Conservation (phyloP, 2,113 vertebrate genomes). For the Indicator maculatus region DNA sequence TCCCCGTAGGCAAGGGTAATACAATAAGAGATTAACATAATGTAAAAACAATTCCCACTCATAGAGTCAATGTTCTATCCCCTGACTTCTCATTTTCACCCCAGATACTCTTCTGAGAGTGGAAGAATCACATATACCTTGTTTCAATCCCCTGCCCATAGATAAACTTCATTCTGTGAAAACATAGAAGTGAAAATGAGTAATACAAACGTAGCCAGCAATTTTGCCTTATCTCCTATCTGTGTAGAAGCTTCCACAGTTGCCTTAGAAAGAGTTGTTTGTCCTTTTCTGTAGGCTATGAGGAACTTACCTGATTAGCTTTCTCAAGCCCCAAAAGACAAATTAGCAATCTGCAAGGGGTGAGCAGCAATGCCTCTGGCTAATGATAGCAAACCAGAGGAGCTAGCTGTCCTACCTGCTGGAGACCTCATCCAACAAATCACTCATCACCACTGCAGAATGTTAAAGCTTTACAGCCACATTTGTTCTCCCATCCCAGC, state of each 20-base stretch:
- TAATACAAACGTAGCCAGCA: background rate
- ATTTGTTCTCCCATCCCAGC: background rate
- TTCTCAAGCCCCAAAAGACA: background rate
- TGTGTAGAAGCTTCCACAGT: background rate
- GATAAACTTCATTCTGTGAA: background rate
- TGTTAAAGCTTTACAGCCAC: background rate
- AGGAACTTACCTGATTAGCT: background rate
- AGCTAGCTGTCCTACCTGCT: conserved; percentile 41
- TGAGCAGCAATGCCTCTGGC: background rate
- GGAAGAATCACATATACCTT: background rate
- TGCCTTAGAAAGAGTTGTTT: background rate
- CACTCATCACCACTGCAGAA: background rate
- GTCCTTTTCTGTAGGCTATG: background rate
- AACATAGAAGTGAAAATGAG: background rate
- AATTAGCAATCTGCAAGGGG: background rate
- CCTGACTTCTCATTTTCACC: background rate
- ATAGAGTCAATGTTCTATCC: background rate
- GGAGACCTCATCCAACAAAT: conserved; percentile 26
- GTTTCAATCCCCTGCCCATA: fast-evolving
- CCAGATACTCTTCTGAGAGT: background rate
- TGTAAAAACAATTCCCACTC: background rate
- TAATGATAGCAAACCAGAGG: background rate
- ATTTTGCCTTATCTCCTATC: background rate
- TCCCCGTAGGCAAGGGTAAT: background rate
- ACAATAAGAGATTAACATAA: background rate